These are phyloP conservation scores for Physocephala rufipes DNA, from an alignment of 2,888 invertebrate genomes.

Conservation along the genomic window DNA sequence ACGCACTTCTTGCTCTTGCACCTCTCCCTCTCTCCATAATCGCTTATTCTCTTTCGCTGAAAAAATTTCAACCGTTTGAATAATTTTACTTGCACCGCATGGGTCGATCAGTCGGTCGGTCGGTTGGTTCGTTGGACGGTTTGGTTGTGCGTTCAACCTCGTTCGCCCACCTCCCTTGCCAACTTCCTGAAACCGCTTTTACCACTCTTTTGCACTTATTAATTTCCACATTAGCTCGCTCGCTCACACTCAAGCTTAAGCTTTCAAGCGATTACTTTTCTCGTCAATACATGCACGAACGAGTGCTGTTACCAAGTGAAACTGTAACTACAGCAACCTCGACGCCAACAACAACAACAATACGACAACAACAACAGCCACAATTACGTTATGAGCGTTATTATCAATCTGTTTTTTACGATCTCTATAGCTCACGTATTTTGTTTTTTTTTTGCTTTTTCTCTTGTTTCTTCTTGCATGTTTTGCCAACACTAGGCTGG, in stretches of 20 bases:
- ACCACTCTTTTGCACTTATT: neutral
- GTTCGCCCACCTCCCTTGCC: neutral
- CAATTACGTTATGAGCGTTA: no score
- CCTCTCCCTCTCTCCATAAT: neutral
- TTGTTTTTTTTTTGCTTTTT: neutral
- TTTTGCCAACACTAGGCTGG: constrained; percentile 47
- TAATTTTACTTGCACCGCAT: constrained; percentile 2
- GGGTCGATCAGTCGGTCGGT: neutral
- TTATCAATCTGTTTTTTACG: neutral
- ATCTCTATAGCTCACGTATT: neutral
- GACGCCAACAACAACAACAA: neutral
- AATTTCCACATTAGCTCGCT: neutral
- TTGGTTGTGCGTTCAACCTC: constrained; percentile 5
- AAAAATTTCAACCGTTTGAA: neutral
- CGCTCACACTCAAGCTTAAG: constrained; percentile 1
- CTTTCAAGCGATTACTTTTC: neutral
- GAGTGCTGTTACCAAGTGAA: constrained; percentile 26
- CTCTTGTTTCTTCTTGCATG: neutral
- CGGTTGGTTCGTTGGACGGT: no score
- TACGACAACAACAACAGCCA: neutral
- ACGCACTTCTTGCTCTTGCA: neutral
- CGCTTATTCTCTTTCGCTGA: neutral
- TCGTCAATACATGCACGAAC: neutral
- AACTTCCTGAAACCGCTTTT: neutral
- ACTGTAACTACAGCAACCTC: neutral